Conservation (phyloP, 2,797 vertebrate genomes). For the Scyliorhinus canicula region DNA sequence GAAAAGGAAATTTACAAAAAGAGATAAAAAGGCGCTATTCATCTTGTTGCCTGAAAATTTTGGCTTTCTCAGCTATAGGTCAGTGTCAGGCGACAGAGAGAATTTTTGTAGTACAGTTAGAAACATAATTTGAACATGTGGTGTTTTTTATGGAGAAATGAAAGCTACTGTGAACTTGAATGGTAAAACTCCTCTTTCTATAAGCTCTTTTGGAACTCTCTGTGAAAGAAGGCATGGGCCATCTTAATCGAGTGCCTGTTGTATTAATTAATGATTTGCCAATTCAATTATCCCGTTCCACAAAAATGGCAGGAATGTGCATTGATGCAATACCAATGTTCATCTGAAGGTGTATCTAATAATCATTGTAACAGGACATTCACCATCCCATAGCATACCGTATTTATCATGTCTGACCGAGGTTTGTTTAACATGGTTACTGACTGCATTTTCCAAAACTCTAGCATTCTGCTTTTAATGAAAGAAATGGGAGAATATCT, state of each 20-base stretch:
- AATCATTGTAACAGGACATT: neutral
- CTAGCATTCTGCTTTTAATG: neutral
- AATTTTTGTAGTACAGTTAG: neutral
- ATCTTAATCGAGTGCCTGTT: neutral
- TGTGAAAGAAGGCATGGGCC: neutral
- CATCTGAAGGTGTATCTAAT: neutral
- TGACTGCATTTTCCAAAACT: neutral
- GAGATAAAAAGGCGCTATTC: neutral
- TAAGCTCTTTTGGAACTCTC: neutral
- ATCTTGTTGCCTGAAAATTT: neutral
- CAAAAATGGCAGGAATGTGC: neutral
- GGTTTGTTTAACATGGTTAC: neutral
- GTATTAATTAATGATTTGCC: neutral
- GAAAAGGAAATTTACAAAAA: neutral
- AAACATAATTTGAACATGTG: neutral
- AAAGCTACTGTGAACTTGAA: neutral
- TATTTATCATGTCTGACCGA: neutral
- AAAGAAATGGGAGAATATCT: neutral
- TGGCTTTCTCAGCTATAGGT: neutral
- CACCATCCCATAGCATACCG: neutral
- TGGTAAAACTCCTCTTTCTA: neutral
- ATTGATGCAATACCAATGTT: neutral
- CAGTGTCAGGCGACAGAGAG: neutral
- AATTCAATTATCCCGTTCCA: neutral
- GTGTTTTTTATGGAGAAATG: neutral